Conservation (phyloP, 1,140 invertebrate species). For the Bombus consobrinus region DNA sequence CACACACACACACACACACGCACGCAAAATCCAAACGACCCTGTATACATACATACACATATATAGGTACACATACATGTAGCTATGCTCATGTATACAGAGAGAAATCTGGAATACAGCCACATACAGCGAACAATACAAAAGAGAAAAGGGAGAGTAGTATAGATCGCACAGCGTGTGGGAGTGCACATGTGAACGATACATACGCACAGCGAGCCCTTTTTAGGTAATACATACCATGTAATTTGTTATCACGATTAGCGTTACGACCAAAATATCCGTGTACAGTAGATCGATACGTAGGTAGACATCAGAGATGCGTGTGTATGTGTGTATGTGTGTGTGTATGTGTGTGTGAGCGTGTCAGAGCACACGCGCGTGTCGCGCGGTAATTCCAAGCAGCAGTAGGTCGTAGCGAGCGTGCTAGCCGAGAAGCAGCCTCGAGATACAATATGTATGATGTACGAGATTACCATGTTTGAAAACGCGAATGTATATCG, state of each 20-base stretch:
- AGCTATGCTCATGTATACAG: not conserved
- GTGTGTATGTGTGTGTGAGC: not conserved
- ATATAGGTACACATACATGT: not conserved
- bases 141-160: not conserved
- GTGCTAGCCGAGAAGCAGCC: not conserved
- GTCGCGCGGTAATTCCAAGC: constrained; percentile 10
- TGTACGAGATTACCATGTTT: not conserved
- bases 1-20: constrained; percentile 21
- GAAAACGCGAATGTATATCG: not conserved
- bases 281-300: constrained; percentile 46
- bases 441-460: not conserved
- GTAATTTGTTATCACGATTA: constrained; percentile 54
- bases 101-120: not conserved
- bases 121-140: not conserved
- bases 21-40: not conserved
- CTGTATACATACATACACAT: not conserved
- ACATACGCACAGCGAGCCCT: constrained; percentile 49
- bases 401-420: constrained; percentile 7
- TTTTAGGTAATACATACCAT: constrained; percentile 17
- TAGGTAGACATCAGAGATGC: constrained; percentile 8
- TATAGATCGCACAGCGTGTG: constrained; percentile 43
- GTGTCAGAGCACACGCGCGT: not conserved
- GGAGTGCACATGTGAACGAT: constrained; percentile 41
- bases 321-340: not conserved
- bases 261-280: constrained; percentile 45